Evolutionary conservation across 2,797 vertebrate species (phyloP), one percentile per base, ranked within the genome.

Genomic region (Myotis findleyi): DNA sequence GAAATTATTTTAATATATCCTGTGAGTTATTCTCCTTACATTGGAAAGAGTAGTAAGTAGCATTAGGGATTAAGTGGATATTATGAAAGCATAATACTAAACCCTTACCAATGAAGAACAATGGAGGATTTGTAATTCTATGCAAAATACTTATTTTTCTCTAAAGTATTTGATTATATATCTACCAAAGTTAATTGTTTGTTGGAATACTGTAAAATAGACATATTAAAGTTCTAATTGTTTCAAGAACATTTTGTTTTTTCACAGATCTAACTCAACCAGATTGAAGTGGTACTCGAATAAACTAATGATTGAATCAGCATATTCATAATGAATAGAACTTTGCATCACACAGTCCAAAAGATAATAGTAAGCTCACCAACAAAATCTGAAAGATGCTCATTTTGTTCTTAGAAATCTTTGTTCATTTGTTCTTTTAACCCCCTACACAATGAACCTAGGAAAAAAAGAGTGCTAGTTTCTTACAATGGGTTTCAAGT

Each of bases 401-500:
- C 5, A 62, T 77, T 91, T 64, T 83, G 0, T 89, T 71, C 27
- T 55, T 41, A 72, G 16, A 7, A 91, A 69, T 66, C 18, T 16
- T 12, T 75, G 4, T 36, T 53, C 20, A 59, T 64, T 72, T 81
- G 5, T 75, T 81, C 21, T 64, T 75, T 87, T 36, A 82, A 53
- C 64, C 2, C 12, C 10, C 13, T 20, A 6, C 1, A 66, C 16
- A 86, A 76, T 64, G 5, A 93, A 55, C 41, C 17, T 53, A 55
- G 8, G 20, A 3, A 59, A 87, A 93, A 53, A 5, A 68, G 11
- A 81, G 36, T 3, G n/a, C 1, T 25, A 47, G 36, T 5, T 75
- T 7, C 8, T 96, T 96, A 59, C 59, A 90, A 89, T 85, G n/a
- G 2, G 80, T 44, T 79, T 68, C 27, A 88, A 23, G 14, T 79